Conservation (phyloP, 2,797 vertebrate species). For the Brachyalestes nurse region DNA sequence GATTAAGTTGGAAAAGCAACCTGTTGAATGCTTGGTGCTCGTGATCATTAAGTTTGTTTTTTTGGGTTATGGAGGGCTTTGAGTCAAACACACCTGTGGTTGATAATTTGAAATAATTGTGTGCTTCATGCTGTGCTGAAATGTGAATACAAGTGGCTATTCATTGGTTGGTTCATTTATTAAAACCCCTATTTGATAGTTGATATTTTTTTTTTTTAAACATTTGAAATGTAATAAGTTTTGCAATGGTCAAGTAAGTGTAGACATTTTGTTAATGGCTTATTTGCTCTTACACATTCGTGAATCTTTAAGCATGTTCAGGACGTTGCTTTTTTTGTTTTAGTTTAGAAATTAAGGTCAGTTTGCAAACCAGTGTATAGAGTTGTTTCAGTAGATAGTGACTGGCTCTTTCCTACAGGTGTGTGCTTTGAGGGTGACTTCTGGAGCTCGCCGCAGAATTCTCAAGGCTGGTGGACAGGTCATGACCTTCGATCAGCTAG, state of each 20-base stretch:
- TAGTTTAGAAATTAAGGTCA: not conserved
- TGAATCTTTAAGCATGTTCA: not conserved
- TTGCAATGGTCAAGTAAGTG: not conserved
- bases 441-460: slow-evolving; percentile 85
- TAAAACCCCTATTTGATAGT: too few species aligned
- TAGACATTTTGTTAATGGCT: not conserved
- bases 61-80: too few species aligned
- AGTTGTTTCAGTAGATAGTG: not conserved
- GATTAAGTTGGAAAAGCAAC: too few species aligned
- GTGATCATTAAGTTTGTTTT: too few species aligned
- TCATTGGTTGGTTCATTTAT: too few species aligned
- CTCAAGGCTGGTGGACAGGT: slow-evolving; percentile 89
- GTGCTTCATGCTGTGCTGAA: too few species aligned
- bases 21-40: too few species aligned
- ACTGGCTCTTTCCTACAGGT: slow-evolving; percentile 69
- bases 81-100: too few species aligned
- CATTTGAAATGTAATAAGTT: not conserved
- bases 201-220: too few species aligned
- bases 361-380: not conserved
- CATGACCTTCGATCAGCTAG: slow-evolving; percentile 93
- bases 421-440: slow-evolving; percentile 86
- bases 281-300: not conserved
- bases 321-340: not conserved
- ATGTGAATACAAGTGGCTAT: too few species aligned
- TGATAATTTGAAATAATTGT: too few species aligned